A percentile compares a stretch with the other conserved stretches of the same genome.
Conservation (phyloP, 2,113 vertebrate genomes). For the Dunckerocampus dactyliophorus region DNA sequence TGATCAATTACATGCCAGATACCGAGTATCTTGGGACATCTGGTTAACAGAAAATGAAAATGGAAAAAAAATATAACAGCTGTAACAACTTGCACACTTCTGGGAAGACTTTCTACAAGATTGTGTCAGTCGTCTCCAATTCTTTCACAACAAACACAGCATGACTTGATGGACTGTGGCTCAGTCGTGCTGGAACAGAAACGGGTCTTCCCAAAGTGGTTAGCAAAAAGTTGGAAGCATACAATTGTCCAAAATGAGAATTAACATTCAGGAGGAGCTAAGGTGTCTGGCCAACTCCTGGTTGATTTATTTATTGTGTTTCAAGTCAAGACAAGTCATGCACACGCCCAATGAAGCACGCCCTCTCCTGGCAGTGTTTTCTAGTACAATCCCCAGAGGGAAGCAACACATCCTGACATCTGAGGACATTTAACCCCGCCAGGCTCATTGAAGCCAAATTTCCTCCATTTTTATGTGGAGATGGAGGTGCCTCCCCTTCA, state of each 20-base stretch:
- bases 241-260: background rate
- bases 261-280: background rate
- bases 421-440: slow-evolving; percentile 56
- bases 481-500: slow-evolving; percentile 49
- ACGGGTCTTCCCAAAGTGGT: background rate
- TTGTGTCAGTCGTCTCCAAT: too few relatives aligned
- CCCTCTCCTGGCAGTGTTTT: slow-evolving; percentile 64
- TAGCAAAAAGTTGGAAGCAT: background rate
- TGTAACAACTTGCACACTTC: too few relatives aligned
- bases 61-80: too few relatives aligned
- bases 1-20: too few relatives aligned
- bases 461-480: slow-evolving; percentile 16
- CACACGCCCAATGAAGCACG: slow-evolving; percentile 23
- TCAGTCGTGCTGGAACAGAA: background rate
- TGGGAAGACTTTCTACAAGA: too few relatives aligned
- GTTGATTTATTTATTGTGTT: slow-evolving; percentile 1
- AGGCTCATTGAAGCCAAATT: slow-evolving; percentile 42
- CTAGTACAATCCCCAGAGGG: slow-evolving; percentile 39
- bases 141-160: too few relatives aligned
- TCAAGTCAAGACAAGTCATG: background rate
- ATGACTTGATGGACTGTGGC: background rate
- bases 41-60: too few relatives aligned
- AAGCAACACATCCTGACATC: slow-evolving; percentile 54
- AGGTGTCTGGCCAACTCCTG: background rate
- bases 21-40: too few relatives aligned